phyloP scores from a whole-genome alignment of 1,140 invertebrate species.

The Drosophila truncata region DNA sequence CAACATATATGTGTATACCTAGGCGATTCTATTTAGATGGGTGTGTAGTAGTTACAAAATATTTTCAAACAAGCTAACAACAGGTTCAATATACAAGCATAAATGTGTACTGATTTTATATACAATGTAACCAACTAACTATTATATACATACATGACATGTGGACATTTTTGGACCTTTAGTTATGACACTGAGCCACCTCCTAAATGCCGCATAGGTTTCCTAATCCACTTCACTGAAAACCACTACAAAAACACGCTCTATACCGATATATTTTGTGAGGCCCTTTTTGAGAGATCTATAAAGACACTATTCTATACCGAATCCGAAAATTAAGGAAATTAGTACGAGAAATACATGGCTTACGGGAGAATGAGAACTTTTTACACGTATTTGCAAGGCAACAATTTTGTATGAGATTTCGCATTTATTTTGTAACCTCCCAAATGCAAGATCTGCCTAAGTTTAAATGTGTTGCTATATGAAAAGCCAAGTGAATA shows the following conservation, averaged over 20 bases:
- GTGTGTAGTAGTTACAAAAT: slow-evolving; percentile 63
- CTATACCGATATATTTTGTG: slow-evolving; percentile 73
- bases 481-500: slow-evolving; percentile 36
- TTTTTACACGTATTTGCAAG: slow-evolving; percentile 37
- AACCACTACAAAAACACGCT: slow-evolving; percentile 38
- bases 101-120: slow-evolving; percentile 81
- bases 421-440: slow-evolving; percentile 54
- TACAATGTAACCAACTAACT: slow-evolving; percentile 43
- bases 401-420: slow-evolving; percentile 39
- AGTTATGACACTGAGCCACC: slow-evolving; percentile 57
- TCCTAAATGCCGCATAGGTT: slow-evolving; percentile 58
- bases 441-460: slow-evolving; percentile 29
- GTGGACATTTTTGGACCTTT: slow-evolving; percentile 51
- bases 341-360: slow-evolving; percentile 8
- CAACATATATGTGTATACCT: slow-evolving; percentile 35
- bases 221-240: slow-evolving; percentile 35
- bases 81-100: slow-evolving; percentile 66
- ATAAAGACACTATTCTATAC: slow-evolving; percentile 36
- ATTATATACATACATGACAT: slow-evolving; percentile 39
- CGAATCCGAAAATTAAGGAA: slow-evolving; percentile 23
- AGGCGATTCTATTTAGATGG: slow-evolving; percentile 51
- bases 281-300: slow-evolving; percentile 67
- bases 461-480: slow-evolving; percentile 52
- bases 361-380: slow-evolving; percentile 16
- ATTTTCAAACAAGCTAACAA: slow-evolving; percentile 37